These are phyloP conservation scores for Incurvaria masculella DNA, from an alignment of 2,888 invertebrate genomes.

Conservation along the genomic window DNA sequence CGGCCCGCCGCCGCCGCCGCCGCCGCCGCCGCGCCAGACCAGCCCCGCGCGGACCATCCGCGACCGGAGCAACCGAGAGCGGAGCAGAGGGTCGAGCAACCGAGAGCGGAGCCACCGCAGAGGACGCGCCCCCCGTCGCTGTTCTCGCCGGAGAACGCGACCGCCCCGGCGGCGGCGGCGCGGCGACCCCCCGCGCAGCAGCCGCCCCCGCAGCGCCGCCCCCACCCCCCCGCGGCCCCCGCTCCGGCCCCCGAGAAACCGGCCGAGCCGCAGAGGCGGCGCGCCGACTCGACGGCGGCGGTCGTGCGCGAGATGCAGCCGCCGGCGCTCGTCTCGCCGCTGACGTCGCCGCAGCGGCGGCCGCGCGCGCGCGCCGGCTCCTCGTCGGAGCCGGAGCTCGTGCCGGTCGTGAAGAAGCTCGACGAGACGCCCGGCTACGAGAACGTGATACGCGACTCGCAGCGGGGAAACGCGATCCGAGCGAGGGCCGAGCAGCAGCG, in stretches of 20 bases:
- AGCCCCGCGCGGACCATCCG: slow-evolving; percentile 21
- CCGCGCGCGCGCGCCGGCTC: slow-evolving; percentile 38
- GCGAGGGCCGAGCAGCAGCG: slow-evolving; percentile 21
- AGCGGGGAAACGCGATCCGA: slow-evolving; percentile 32
- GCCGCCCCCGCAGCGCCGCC: not conserved
- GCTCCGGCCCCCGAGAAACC: not conserved
- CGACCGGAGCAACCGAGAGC: slow-evolving; percentile 16
- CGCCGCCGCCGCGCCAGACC: slow-evolving; percentile 25
- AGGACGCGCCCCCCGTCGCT: slow-evolving; percentile 57
- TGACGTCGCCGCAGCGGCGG: slow-evolving; percentile 43
- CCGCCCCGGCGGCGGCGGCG: slow-evolving; percentile 47
- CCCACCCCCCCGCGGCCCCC: not conserved
- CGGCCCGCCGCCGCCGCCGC: slow-evolving; percentile 20
- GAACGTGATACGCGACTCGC: slow-evolving; percentile 55
- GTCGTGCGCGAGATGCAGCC: slow-evolving; percentile 44
- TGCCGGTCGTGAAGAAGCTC: slow-evolving; percentile 60
- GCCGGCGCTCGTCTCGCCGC: slow-evolving; percentile 44
- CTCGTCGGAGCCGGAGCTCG: slow-evolving; percentile 57
- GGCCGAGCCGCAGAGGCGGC: slow-evolving; percentile 25
- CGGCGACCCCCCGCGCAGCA: slow-evolving; percentile 15
- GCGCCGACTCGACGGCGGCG: slow-evolving; percentile 30
- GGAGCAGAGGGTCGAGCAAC: slow-evolving; percentile 14
- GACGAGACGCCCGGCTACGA: slow-evolving; percentile 62
- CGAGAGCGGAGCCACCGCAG: slow-evolving; percentile 22
- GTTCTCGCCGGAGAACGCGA: slow-evolving; percentile 63